Evolutionary conservation across 1,140 invertebrate species (phyloP).

Genomic region (Leptinotarsa defecta): DNA sequence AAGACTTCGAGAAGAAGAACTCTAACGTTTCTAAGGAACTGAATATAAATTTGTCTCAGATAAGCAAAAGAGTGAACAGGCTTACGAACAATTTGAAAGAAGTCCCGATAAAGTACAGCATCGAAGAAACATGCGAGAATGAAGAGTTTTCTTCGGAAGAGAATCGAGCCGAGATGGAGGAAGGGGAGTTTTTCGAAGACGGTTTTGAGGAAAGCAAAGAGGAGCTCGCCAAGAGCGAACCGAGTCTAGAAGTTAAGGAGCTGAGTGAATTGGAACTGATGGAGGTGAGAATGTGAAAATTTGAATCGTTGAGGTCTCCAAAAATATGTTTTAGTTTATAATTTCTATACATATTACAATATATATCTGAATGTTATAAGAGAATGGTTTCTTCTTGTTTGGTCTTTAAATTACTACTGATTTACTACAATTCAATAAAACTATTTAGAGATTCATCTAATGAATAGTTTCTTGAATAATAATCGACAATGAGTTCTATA

Average conservation of each 20-base stretch:
- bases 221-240: conserved; percentile 38
- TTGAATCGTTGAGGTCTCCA: background rate
- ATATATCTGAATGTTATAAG: no score
- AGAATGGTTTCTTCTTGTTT: no score
- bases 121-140: conserved; percentile 51
- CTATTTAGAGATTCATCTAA: no score
- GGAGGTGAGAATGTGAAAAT: conserved; percentile 44
- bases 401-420: no score
- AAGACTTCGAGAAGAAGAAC: conserved; percentile 43
- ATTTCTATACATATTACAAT: no score
- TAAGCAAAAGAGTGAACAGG: conserved; percentile 35
- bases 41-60: conserved; percentile 42
- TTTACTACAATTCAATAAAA: no score
- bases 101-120: conserved; percentile 34
- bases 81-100: conserved; percentile 37
- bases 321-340: no score
- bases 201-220: conserved; percentile 48
- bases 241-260: conserved; percentile 37
- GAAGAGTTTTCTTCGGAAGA: conserved; percentile 47
- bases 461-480: no score
- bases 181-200: conserved; percentile 45
- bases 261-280: conserved; percentile 50
- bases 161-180: conserved; percentile 35
- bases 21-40: conserved; percentile 35
- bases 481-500: no score